Conservation (phyloP, 2,888 invertebrate species). For the Ennomos quercinarius region DNA sequence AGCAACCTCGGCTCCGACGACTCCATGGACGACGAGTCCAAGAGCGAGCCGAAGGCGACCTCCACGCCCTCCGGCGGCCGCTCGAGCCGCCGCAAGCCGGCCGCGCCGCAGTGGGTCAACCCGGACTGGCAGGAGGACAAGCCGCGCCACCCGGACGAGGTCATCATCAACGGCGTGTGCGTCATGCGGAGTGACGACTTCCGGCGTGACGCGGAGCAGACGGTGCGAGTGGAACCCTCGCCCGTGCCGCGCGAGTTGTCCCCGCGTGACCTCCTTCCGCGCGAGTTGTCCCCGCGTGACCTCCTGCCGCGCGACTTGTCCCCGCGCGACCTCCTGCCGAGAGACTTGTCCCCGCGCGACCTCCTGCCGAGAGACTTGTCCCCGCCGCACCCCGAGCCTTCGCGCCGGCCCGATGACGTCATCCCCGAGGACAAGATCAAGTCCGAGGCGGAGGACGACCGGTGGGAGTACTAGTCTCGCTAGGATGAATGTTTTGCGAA, state of each 20-base stretch:
- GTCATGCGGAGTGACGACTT: slow-evolving; percentile 95
- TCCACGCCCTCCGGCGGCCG: slow-evolving; percentile 74
- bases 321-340: slow-evolving; percentile 48
- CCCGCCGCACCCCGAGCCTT: slow-evolving; percentile 52
- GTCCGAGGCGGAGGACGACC: slow-evolving; percentile 86
- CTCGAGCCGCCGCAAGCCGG: slow-evolving; percentile 94
- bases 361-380: slow-evolving; percentile 38
- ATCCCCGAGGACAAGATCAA: slow-evolving; percentile 83
- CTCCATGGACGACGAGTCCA: slow-evolving; percentile 86
- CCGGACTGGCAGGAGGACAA: slow-evolving; percentile 94
- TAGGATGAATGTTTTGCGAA: slow-evolving; percentile 40
- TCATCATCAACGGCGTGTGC: slow-evolving; percentile 97
- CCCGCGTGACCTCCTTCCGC: slow-evolving; percentile 48
- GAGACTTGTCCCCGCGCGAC: slow-evolving; percentile 43
- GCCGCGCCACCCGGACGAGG: slow-evolving; percentile 88
- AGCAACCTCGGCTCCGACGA: slow-evolving; percentile 91
- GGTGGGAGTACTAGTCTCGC: slow-evolving; percentile 85
- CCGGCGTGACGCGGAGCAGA: slow-evolving; percentile 81
- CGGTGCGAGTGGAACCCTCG: slow-evolving; percentile 91
- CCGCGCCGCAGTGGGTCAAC: slow-evolving; percentile 99
- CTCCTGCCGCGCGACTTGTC: slow-evolving; percentile 86
- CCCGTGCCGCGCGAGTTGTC: slow-evolving; percentile 86
- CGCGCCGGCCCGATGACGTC: slow-evolving; percentile 59
- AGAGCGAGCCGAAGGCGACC: slow-evolving; percentile 84
- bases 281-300: slow-evolving; percentile 43